Conservation (phyloP, 2,888 invertebrate species). For the Uloborus plumipes region DNA sequence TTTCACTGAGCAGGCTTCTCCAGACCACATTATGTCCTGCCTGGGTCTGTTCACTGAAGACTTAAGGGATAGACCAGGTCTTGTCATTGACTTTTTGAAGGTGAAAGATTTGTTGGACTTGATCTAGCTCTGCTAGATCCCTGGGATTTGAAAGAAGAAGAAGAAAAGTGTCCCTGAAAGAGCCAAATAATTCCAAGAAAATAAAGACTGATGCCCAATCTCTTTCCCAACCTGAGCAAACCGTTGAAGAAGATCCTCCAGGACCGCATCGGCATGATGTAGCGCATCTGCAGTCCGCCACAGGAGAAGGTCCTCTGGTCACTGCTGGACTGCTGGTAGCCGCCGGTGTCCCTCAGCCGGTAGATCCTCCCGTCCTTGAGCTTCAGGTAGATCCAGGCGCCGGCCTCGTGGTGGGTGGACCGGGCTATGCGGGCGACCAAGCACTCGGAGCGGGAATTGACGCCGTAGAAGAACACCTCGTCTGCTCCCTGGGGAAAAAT, state of each 20-base stretch:
- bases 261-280: conserved; percentile 39
- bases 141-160: too few relatives aligned
- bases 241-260: conserved; percentile 64
- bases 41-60: too few relatives aligned
- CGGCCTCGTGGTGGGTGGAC: conserved; percentile 17
- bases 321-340: conserved; percentile 19
- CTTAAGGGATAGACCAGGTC: too few relatives aligned
- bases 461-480: conserved; percentile 47
- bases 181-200: too few relatives aligned
- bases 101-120: too few relatives aligned
- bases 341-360: conserved; percentile 2
- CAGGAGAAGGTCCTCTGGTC: conserved; percentile 36
- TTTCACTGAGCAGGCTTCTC: too few relatives aligned
- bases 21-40: too few relatives aligned
- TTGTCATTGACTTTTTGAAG: too few relatives aligned
- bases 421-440: conserved; percentile 22
- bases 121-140: too few relatives aligned
- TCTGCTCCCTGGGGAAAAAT: conserved; percentile 31
- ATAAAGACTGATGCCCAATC: too few relatives aligned
- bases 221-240: conserved; percentile 28
- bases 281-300: conserved; percentile 44
- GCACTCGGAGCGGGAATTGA: conserved; percentile 39
- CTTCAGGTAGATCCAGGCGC: conserved; percentile 44
- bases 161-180: too few relatives aligned
- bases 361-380: conserved; percentile 33